Conservation (phyloP, 2,113 vertebrate species). For the Galeopterus variegatus region DNA sequence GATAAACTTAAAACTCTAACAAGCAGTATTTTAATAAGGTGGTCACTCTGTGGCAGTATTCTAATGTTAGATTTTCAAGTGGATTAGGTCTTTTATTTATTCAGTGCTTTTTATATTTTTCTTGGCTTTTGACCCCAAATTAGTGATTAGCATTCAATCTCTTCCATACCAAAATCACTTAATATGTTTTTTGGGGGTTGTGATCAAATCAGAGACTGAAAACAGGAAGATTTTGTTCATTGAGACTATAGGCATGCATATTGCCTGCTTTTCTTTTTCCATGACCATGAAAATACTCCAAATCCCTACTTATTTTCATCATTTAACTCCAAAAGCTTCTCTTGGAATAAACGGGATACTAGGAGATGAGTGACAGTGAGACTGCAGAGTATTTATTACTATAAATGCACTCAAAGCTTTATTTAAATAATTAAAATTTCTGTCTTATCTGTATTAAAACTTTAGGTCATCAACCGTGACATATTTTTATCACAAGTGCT, state of each 20-base stretch:
- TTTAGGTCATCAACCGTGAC: neutral
- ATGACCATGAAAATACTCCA: too few species aligned
- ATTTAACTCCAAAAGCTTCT: neutral
- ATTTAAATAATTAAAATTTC: slow-evolving; percentile 35
- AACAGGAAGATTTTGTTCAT: neutral
- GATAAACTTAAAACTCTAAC: neutral
- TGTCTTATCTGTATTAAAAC: neutral
- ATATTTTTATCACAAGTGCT: neutral
- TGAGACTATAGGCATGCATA: neutral
- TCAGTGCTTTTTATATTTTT: slow-evolving; percentile 30
- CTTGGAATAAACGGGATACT: neutral
- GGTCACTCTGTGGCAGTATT: neutral
- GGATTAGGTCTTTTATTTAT: slow-evolving; percentile 15
- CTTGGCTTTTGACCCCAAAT: neutral
- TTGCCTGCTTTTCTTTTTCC: neutral
- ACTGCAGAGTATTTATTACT: neutral
- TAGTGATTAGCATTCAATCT: neutral
- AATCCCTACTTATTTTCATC: neutral
- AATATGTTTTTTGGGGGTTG: neutral
- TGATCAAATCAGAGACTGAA: slow-evolving; percentile 15
- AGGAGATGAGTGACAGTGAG: neutral
- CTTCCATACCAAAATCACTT: neutral
- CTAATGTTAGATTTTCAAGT: neutral
- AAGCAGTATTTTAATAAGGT: neutral
- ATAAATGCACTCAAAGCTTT: neutral